Evolutionary conservation across 2,113 vertebrate genomes (phyloP), one percentile per base, ranked within the genome.

Genomic region (Otocyon megalotis): DNA sequence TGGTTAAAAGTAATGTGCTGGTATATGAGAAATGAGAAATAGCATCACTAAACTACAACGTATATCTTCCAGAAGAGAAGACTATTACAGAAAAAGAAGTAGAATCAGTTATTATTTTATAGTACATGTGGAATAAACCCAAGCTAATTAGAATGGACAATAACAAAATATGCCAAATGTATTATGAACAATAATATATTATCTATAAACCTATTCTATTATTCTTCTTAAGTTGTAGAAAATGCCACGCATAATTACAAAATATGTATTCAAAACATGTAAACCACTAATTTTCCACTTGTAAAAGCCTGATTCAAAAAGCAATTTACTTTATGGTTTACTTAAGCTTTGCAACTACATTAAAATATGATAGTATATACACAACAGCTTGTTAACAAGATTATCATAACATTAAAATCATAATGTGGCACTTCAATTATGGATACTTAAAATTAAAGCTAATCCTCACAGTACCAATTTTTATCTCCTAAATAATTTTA

Each of bases 401-500:
- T 98, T 98, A 98, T 97, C 97, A 98, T 98, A 98, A 98, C 89
- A 98, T 98, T 98, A 98, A 98, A 98, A 98, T 97, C 97, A 98
- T 97, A 98, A 98, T 97, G 96, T 90, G 93, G 96, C 96, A 98
- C 96, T 98, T 97, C 98, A 98, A 97, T 98, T 98, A 97, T 87
- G 62, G 96, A 98, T 97, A 98, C 96, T 97, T 98, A 97, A 97
- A 98, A 98, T 98, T 97, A 98, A 98, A 98, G 86, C 96, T 98
- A 98, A 98, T 96, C 97, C 97, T 98, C 98, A 97, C 72, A 97
- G 87, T 95, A 95, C 69, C 90, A 97, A 81, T 98, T 93, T 96
- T 97, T 96, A 97, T 96, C 98, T 65, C 88, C 87, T 94, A 84
- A 98, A 97, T 94, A 98, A 98, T 96, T 84, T 97, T 95, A 98